Conservation (phyloP, 2,888 invertebrate genomes). For the Lottia scabra region DNA sequence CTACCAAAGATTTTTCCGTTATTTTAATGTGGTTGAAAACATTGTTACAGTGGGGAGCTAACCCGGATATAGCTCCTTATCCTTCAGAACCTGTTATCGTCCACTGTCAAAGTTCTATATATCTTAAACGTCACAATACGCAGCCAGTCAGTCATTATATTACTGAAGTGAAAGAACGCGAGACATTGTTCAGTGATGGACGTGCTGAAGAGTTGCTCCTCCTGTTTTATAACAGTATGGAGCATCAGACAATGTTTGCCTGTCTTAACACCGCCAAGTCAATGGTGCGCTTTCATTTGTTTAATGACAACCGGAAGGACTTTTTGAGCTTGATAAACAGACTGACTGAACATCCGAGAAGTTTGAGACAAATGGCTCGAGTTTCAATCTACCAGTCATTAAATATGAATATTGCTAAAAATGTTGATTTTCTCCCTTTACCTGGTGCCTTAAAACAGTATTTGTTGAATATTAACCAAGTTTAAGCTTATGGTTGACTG, state of each 20-base stretch:
- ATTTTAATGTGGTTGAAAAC: conserved; percentile 80
- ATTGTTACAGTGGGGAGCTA: conserved; percentile 80
- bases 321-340: conserved; percentile 73
- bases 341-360: conserved; percentile 77
- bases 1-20: conserved; percentile 77
- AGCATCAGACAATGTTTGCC: conserved; percentile 77
- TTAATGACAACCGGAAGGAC: conserved; percentile 65
- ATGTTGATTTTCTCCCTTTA: conserved; percentile 77
- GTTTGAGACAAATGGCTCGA: conserved; percentile 80
- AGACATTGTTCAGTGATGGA: conserved; percentile 73
- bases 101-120: conserved; percentile 72
- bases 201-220: conserved; percentile 78
- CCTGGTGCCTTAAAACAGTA: conserved; percentile 79
- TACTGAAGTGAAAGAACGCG: conserved; percentile 73
- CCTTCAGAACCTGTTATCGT: conserved; percentile 72
- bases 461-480: conserved; percentile 60
- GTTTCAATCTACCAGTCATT: conserved; percentile 79
- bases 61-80: conserved; percentile 77
- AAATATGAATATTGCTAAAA: conserved; percentile 76
- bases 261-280: conserved; percentile 78
- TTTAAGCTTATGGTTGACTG: too few species aligned
- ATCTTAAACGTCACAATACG: conserved; percentile 71
- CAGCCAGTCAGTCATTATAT: conserved; percentile 76
- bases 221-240: conserved; percentile 73
- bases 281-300: conserved; percentile 73